Conservation (phyloP, 2,888 invertebrate species). For the Acleris emargana region DNA sequence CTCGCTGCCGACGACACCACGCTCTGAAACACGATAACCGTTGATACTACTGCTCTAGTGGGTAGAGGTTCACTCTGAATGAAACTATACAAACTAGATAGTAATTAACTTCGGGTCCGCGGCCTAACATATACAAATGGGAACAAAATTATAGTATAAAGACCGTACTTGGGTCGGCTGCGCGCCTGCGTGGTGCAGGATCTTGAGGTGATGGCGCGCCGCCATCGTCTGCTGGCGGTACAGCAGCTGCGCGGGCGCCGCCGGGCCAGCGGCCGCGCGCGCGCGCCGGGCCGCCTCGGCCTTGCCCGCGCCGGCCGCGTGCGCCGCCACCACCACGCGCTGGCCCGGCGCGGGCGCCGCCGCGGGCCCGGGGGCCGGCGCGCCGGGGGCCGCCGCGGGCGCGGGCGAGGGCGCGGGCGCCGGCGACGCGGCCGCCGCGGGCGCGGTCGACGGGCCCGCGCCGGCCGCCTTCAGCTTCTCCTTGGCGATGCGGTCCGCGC, state of each 20-base stretch:
- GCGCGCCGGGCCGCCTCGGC: conserved; percentile 79
- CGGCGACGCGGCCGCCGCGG: conserved; percentile 77
- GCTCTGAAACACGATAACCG: conserved; percentile 74
- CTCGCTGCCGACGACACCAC: conserved; percentile 82
- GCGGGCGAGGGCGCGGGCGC: conserved; percentile 74
- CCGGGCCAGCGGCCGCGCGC: conserved; percentile 79
- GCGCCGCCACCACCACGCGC: conserved; percentile 76
- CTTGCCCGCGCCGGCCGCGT: conserved; percentile 70
- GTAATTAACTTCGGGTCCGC: too few species aligned
- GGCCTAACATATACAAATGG: too few species aligned
- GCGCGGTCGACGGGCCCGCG: conserved; percentile 55
- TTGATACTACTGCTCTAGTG: conserved; percentile 79
- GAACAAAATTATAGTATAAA: not conserved
- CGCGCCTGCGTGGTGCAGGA: conserved; percentile 66
- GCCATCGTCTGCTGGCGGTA: conserved; percentile 85
- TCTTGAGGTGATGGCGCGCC: conserved; percentile 77
- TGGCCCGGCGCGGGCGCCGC: conserved; percentile 55
- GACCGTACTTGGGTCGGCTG: conserved; percentile 54
- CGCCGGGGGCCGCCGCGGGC: conserved; percentile 63
- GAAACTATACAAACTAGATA: too few species aligned
- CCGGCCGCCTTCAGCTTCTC: conserved; percentile 87
- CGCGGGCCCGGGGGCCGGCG: conserved; percentile 52
- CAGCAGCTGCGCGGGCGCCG: conserved; percentile 76
- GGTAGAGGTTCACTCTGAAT: not conserved
- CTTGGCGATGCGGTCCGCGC: conserved; percentile 93